A percentile compares a stretch with the other conserved stretches of the same genome.
phyloP scores from a whole-genome alignment of 2,113 vertebrate genomes.

The Aegotheles bennettii region DNA sequence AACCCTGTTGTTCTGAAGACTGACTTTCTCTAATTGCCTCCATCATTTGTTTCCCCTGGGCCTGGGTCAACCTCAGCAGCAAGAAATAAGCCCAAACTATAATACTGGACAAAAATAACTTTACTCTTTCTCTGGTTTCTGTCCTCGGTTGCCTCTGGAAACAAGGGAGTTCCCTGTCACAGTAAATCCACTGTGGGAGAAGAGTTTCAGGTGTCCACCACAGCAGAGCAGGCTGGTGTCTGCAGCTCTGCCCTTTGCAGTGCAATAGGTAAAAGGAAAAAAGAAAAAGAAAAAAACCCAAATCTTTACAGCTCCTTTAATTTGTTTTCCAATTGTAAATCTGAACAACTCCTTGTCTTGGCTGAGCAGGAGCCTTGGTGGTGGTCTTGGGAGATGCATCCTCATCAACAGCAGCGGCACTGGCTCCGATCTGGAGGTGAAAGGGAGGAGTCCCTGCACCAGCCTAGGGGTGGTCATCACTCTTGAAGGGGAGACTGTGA shows the following conservation, averaged over 20 bases:
- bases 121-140: not conserved
- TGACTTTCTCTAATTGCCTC: not conserved
- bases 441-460: not conserved
- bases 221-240: not conserved
- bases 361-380: not conserved
- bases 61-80: not conserved
- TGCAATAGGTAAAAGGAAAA: not conserved
- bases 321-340: not conserved
- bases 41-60: not conserved
- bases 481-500: not conserved
- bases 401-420: not conserved
- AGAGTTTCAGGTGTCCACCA: not conserved
- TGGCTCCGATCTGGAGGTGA: rapidly evolving
- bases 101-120: not conserved
- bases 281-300: too few relatives aligned
- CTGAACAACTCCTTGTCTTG: not conserved
- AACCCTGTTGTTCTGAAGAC: not conserved
- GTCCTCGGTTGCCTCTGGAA: not conserved
- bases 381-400: not conserved
- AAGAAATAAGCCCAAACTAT: not conserved
- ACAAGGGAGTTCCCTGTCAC: not conserved
- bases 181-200: not conserved
- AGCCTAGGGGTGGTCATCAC: not conserved
- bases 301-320: not conserved
- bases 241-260: not conserved